phyloP scores from a whole-genome alignment of 2,888 invertebrate species.

The Tridacna crocea region DNA sequence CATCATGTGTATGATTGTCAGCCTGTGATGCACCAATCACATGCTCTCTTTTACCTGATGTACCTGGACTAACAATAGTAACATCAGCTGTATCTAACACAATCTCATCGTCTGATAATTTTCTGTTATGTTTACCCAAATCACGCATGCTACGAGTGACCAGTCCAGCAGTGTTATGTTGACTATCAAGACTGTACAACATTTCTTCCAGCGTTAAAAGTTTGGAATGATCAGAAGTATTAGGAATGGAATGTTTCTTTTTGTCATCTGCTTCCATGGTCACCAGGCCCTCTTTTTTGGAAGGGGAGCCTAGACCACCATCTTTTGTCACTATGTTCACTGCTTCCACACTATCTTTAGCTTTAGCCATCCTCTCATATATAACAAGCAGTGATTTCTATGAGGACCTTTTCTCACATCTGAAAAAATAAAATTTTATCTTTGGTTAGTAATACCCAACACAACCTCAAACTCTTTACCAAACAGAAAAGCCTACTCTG shows the following conservation, averaged over 20 bases:
- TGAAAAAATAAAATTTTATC: too few relatives aligned
- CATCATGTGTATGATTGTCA: neutral
- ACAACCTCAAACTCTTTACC: too few relatives aligned
- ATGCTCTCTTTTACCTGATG: neutral
- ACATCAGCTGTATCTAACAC: neutral
- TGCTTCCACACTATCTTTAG: conserved; percentile 6
- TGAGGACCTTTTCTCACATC: too few relatives aligned
- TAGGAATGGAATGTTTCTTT: neutral
- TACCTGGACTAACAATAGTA: neutral
- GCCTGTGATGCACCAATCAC: neutral
- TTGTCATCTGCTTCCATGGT: neutral
- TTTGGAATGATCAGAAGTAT: neutral
- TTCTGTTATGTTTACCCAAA: too few relatives aligned
- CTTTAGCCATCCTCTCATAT: conserved; percentile 9
- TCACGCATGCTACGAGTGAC: neutral
- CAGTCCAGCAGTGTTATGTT: neutral
- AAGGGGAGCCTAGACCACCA: neutral
- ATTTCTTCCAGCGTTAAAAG: conserved; percentile 9
- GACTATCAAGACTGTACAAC: conserved; percentile 11
- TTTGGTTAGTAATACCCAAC: too few relatives aligned
- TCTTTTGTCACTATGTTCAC: conserved; percentile 14
- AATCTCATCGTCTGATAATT: neutral
- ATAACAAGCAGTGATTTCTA: too few relatives aligned
- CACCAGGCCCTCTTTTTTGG: neutral
- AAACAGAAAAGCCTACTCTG: too few relatives aligned